Conservation (phyloP, 2,888 invertebrate species). For the Lithosia quadra region DNA sequence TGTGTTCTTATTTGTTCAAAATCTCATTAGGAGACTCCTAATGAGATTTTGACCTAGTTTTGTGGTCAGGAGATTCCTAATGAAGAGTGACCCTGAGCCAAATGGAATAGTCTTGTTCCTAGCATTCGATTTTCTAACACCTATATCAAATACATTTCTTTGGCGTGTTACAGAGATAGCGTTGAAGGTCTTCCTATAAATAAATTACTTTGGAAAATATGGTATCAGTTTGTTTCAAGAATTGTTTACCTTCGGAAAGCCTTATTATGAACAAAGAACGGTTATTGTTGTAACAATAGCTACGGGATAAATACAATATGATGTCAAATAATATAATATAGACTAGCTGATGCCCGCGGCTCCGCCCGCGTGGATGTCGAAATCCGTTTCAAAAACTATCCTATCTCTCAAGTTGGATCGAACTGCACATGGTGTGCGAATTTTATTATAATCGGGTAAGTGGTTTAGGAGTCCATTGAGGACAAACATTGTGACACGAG, state of each 20-base stretch:
- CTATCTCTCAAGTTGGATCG: too few relatives aligned
- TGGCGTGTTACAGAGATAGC: constrained; percentile 29
- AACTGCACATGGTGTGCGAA: too few relatives aligned
- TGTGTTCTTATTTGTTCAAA: too few relatives aligned
- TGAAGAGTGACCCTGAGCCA: constrained; percentile 59
- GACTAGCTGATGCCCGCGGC: too few relatives aligned
- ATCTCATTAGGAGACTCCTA: too few relatives aligned
- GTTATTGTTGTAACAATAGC: background rate
- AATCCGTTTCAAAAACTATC: too few relatives aligned
- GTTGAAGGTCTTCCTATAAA: constrained; percentile 32
- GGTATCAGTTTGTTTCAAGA: background rate
- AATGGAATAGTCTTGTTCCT: constrained; percentile 67
- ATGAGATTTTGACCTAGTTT: too few relatives aligned
- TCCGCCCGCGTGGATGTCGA: too few relatives aligned
- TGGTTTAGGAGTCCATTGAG: too few relatives aligned
- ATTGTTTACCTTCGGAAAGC: background rate
- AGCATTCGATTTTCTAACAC: constrained; percentile 47
- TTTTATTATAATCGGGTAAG: too few relatives aligned
- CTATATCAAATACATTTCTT: constrained; percentile 37
- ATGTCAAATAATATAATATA: background rate
- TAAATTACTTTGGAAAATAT: constrained; percentile 34
- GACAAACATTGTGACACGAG: too few relatives aligned
- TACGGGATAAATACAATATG: background rate
- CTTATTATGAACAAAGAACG: background rate
- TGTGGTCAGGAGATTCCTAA: constrained; percentile 45